These are phyloP conservation scores for Cryptus armator DNA, from an alignment of 2,888 invertebrate genomes.

Conservation along the genomic window DNA sequence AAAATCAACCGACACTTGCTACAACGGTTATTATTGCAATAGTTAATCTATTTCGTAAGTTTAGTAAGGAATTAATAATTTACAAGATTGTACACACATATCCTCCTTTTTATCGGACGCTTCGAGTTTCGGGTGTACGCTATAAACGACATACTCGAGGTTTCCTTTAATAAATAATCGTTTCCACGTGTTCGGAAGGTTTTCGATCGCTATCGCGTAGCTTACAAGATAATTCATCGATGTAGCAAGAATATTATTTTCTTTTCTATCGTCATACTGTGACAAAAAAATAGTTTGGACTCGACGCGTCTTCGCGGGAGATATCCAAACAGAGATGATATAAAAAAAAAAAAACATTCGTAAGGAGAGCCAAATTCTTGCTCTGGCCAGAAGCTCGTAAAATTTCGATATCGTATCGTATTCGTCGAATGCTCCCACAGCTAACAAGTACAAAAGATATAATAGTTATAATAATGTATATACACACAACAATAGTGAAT, in stretches of 20 bases:
- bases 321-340: constrained; percentile 28
- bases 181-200: constrained; percentile 56
- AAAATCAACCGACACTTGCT: constrained; percentile 67
- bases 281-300: constrained; percentile 8
- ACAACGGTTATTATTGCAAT: constrained; percentile 70
- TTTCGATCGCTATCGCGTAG: constrained; percentile 46
- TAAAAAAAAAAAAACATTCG: constrained; percentile 72
- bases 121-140: constrained; percentile 73
- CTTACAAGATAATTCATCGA: constrained; percentile 15
- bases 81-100: constrained; percentile 82
- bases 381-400: constrained; percentile 64
- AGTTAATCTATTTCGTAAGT: constrained; percentile 71
- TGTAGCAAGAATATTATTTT: constrained; percentile 19
- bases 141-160: constrained; percentile 67
- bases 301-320: not conserved
- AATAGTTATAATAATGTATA: constrained; percentile 61
- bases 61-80: constrained; percentile 80
- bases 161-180: constrained; percentile 77
- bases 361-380: constrained; percentile 28
- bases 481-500: constrained; percentile 57
- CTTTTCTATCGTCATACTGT: constrained; percentile 7
- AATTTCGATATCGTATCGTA: constrained; percentile 71
- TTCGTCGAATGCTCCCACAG: constrained; percentile 69
- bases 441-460: constrained; percentile 71
- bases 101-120: constrained; percentile 63